Conservation (phyloP, 1,140 invertebrate genomes). For the Brevipalpus yothersi region DNA sequence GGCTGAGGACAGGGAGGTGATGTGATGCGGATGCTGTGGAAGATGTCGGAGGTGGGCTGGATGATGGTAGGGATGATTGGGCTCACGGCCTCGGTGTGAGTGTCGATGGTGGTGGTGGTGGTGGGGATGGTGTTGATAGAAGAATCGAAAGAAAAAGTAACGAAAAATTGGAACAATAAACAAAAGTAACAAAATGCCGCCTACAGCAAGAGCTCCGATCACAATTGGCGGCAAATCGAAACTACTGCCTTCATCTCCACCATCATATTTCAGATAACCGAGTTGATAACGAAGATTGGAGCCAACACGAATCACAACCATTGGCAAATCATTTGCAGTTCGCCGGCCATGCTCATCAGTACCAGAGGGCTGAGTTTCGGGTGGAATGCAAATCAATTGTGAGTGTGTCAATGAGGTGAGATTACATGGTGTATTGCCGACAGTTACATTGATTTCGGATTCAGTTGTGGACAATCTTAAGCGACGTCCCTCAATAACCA, state of each 20-base stretch:
- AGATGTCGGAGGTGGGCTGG: too few relatives aligned
- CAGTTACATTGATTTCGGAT: constrained; percentile 64
- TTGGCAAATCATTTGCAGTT: constrained; percentile 1
- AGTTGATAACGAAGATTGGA: constrained; percentile 58
- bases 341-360: constrained; percentile 55
- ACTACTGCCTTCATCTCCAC: constrained; percentile 12
- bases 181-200: too few relatives aligned
- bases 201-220: constrained; percentile 10
- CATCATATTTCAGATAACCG: constrained; percentile 59
- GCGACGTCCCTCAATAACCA: constrained; percentile 84
- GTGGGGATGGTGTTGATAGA: too few relatives aligned
- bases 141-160: too few relatives aligned
- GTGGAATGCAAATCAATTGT: constrained; percentile 70
- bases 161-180: too few relatives aligned
- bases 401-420: constrained; percentile 66
- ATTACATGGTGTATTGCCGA: constrained; percentile 64
- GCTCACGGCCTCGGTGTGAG: too few relatives aligned
- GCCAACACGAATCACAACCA: constrained; percentile 37
- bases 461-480: constrained; percentile 73
- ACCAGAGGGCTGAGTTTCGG: constrained; percentile 50
- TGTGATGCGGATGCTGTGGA: too few relatives aligned
- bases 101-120: too few relatives aligned
- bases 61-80: too few relatives aligned
- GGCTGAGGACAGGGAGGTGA: too few relatives aligned
- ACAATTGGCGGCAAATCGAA: constrained; percentile 29